phyloP scores from a whole-genome alignment of 2,888 invertebrate genomes.

The Ptychoptera contaminata region DNA sequence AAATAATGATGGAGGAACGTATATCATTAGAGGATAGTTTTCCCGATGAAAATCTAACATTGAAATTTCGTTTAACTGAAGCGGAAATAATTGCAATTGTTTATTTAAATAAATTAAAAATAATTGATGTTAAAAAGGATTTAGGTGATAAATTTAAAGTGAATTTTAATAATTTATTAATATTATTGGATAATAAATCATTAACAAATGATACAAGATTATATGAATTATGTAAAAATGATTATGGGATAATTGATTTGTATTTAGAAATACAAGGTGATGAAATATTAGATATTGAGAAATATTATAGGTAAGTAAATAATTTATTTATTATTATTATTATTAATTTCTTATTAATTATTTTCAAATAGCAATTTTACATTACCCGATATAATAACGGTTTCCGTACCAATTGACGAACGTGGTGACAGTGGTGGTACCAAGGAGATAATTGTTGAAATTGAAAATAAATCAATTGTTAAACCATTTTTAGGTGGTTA shows the following conservation, averaged over 20 bases:
- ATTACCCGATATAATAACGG: slow-evolving; percentile 39
- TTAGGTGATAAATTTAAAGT: slow-evolving; percentile 41
- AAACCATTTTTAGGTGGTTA: slow-evolving; percentile 78
- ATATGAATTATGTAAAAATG: slow-evolving; percentile 19
- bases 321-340: not conserved
- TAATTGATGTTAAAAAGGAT: slow-evolving; percentile 43
- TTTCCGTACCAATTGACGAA: slow-evolving; percentile 32
- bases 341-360: not conserved
- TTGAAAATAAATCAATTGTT: slow-evolving; percentile 39
- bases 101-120: slow-evolving; percentile 31
- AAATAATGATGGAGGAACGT: not conserved
- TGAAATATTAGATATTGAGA: slow-evolving; percentile 19
- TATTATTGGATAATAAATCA: slow-evolving; percentile 33
- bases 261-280: slow-evolving; percentile 11
- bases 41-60: slow-evolving; percentile 21
- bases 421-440: slow-evolving; percentile 20
- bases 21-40: slow-evolving; percentile 13
- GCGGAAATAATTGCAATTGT: slow-evolving; percentile 25
- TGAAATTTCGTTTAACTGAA: slow-evolving; percentile 25
- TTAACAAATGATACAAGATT: slow-evolving; percentile 19
- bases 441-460: slow-evolving; percentile 39
- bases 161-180: slow-evolving; percentile 33
- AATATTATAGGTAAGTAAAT: slow-evolving; percentile 24
- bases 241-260: slow-evolving; percentile 27
- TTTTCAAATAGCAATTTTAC: slow-evolving; percentile 23